Evolutionary conservation across 2,888 invertebrate genomes (phyloP).

Genomic region (Exephanes ischioxanthus): DNA sequence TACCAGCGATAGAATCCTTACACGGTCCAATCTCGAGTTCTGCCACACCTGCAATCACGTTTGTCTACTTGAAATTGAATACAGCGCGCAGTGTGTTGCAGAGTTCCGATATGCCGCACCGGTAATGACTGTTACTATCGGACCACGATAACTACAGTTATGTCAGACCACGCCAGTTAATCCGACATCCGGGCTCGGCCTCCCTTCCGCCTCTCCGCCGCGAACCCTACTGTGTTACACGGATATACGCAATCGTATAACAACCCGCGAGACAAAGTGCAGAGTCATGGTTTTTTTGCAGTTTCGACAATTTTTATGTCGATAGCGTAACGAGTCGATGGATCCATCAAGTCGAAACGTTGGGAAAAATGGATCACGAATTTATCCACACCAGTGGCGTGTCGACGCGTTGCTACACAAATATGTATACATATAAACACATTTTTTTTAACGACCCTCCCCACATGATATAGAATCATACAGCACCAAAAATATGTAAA

Average conservation of each 20-base stretch:
- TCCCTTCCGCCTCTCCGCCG: neutral
- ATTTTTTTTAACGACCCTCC: neutral
- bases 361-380: neutral
- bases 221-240: neutral
- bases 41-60: conserved; percentile 32
- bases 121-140: conserved; percentile 57
- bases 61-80: conserved; percentile 42
- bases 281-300: neutral
- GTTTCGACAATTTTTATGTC: neutral
- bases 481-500: neutral
- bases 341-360: conserved; percentile 1
- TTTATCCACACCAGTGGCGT: neutral
- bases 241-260: neutral
- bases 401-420: neutral
- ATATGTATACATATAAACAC: no score
- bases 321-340: neutral
- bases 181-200: conserved; percentile 11
- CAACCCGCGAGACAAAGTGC: conserved; percentile 1
- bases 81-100: neutral
- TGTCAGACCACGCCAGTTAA: conserved; percentile 37
- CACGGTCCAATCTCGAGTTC: conserved; percentile 23
- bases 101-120: conserved; percentile 37
- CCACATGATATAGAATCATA: neutral
- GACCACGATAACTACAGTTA: conserved; percentile 33
- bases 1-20: neutral